Evolutionary conservation across 2,797 vertebrate species (phyloP), one percentile per base, ranked within the genome.

Genomic region (Vireo griseus): DNA sequence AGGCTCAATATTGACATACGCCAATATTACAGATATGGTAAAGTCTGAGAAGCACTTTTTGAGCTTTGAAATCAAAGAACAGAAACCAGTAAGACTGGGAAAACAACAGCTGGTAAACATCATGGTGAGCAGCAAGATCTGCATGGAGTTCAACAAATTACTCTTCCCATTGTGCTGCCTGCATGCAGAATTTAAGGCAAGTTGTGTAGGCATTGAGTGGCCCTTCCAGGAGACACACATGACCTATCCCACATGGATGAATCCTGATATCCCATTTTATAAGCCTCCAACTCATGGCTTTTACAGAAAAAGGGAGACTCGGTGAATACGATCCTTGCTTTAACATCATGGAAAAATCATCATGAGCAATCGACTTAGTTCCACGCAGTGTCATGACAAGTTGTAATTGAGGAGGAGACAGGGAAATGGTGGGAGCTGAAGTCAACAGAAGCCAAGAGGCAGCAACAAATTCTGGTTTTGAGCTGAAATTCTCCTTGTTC

Each of bases 351-450:
- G 91, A 94, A 94, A 95, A 85, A 57, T 50, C 55, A 82, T 67
- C 37, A 11, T 7, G 31, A 81, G 44, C 40, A 78, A 58, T 14
- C 7, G 40, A 69, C 61, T 82, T 67, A 65, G 57, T 51, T 80
- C 63, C 67, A 67, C 0, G 0, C 74, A 69, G 63, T 45, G 51
- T 73, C 86, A 83, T 69, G 77, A 88, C 81, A 88, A 94, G 75
- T 65, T 92, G 45, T 87, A 95, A 87, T 50, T 94, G 58, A 72
- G 87, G 57, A 94, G 65, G 52, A 91, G 78, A 61, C 72, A 40
- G 76, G 65, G 55, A 95, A 92, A 74, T 77, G 48, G 78, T 85
- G 67, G 78, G 68, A 91, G 78, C 47, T 86, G 87, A 86, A 94
- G 68, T 61, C 65, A 65, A 80, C 82, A 72, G 42, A 81, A 96